A percentile compares a stretch with the other conserved stretches of the same genome.
Evolutionary conservation across 2,888 invertebrate genomes (phyloP).

Genomic region (Drosophila maculinotata): DNA sequence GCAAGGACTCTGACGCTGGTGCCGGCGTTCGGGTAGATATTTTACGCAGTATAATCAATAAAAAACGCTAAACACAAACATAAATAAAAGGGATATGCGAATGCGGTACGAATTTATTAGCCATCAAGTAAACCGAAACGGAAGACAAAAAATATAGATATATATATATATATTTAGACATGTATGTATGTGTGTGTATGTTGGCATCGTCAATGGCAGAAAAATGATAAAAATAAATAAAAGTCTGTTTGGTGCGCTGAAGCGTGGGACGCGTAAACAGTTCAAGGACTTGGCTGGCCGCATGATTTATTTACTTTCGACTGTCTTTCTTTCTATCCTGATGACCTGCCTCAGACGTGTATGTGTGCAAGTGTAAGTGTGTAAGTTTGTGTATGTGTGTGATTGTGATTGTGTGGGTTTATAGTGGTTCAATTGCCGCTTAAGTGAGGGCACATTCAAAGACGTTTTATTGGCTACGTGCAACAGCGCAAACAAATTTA

Average conservation of each 20-base stretch:
- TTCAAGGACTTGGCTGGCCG: conserved; percentile 68
- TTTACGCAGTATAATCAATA: conserved; percentile 71
- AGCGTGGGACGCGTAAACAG: conserved; percentile 66
- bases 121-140: conserved; percentile 54
- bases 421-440: conserved; percentile 61
- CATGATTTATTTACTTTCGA: conserved; percentile 77
- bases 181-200: conserved; percentile 7
- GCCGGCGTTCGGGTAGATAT: conserved; percentile 30
- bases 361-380: not conserved
- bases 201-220: conserved; percentile 51
- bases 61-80: conserved; percentile 69
- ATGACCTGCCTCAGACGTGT: conserved; percentile 43
- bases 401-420: conserved; percentile 5
- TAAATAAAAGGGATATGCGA: conserved; percentile 66
- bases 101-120: conserved; percentile 66
- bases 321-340: conserved; percentile 58
- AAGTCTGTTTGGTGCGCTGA: conserved; percentile 62
- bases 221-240: conserved; percentile 69
- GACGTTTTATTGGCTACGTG: conserved; percentile 77
- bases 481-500: conserved; percentile 80
- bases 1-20: not conserved
- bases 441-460: conserved; percentile 62
- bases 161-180: conserved; percentile 7
- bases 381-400: conserved; percentile 10
- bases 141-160: conserved; percentile 21